Percentiles rank a stretch among this genome's conserved stretches.
These are phyloP conservation scores for Rhopalosiphum maidis DNA, from an alignment of 1,140 invertebrate genomes.

Conservation along the genomic window DNA sequence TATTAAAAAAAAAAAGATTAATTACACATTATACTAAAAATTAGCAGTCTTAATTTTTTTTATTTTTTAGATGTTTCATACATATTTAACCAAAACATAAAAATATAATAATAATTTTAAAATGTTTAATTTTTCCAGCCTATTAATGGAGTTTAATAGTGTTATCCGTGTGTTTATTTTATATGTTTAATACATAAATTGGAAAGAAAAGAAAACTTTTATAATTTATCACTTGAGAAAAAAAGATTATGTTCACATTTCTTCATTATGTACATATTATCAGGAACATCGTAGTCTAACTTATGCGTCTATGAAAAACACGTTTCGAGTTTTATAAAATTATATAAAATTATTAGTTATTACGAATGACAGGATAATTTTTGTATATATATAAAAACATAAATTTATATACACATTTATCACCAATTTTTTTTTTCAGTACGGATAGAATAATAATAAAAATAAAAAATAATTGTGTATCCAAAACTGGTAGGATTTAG, in stretches of 20 bases:
- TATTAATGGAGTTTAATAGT: not conserved
- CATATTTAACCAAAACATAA: not conserved
- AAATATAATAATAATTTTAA: not conserved
- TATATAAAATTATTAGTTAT: constrained; percentile 37
- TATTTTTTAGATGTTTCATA: constrained; percentile 25
- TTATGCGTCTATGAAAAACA: constrained; percentile 47
- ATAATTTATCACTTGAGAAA: constrained; percentile 39
- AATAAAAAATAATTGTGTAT: constrained; percentile 54
- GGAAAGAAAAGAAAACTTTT: constrained; percentile 23
- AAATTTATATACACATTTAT: constrained; percentile 49
- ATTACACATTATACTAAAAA: constrained; percentile 53
- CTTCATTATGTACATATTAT: constrained; percentile 51
- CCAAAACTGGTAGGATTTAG: constrained; percentile 51
- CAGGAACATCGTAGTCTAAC: constrained; percentile 51
- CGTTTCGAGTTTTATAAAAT: constrained; percentile 13
- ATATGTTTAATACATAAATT: constrained; percentile 30
- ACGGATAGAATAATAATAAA: constrained; percentile 52
- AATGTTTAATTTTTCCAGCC: not conserved
- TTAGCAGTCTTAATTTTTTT: constrained; percentile 52
- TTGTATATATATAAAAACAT: constrained; percentile 28
- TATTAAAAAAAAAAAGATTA: constrained; percentile 18
- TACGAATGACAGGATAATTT: constrained; percentile 41
- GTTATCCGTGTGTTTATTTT: not conserved
- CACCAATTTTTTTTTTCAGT: constrained; percentile 27
- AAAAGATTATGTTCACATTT: constrained; percentile 43